Conservation (phyloP, 2,888 invertebrate genomes). For the Drosophila stalkeri region DNA sequence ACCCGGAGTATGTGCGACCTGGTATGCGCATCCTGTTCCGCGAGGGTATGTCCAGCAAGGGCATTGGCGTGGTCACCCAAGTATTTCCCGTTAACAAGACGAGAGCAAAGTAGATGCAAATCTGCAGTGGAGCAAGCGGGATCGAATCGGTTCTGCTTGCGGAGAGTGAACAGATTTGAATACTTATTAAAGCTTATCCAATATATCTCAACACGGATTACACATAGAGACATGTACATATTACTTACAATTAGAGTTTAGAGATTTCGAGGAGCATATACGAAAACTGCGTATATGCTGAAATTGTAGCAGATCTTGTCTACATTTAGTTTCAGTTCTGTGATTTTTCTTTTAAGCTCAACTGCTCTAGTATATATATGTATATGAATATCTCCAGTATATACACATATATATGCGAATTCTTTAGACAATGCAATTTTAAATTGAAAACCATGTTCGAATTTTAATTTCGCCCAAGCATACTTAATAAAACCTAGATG, state of each 20-base stretch:
- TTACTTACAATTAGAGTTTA: constrained; percentile 60
- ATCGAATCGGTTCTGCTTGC: constrained; percentile 4
- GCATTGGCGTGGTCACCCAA: constrained; percentile 93
- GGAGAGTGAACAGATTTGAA: constrained; percentile 28
- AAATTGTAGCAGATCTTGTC: constrained; percentile 63
- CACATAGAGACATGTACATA: constrained; percentile 62
- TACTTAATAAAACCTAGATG: constrained; percentile 52
- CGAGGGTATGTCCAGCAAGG: constrained; percentile 92
- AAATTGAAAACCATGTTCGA: constrained; percentile 46
- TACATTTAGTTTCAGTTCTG: constrained; percentile 76
- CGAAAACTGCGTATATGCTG: constrained; percentile 17
- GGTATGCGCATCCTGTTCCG: constrained; percentile 93
- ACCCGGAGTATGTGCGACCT: constrained; percentile 93
- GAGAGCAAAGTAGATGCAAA: constrained; percentile 44
- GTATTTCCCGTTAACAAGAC: constrained; percentile 88
- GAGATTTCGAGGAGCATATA: constrained; percentile 31
- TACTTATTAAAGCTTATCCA: constrained; percentile 38
- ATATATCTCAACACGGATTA: constrained; percentile 56
- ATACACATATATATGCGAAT: constrained; percentile 17
- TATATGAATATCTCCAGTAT: constrained; percentile 10
- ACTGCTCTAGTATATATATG: constrained; percentile 49
- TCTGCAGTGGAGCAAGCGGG: constrained; percentile 22
- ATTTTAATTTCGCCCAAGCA: constrained; percentile 32
- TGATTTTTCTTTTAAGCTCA: constrained; percentile 78
- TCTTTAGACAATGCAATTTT: constrained; percentile 36